A percentile compares a stretch with the other conserved stretches of the same genome.
phyloP scores from a whole-genome alignment of 1,140 invertebrate species.

The Maconellicoccus hirsutus region DNA sequence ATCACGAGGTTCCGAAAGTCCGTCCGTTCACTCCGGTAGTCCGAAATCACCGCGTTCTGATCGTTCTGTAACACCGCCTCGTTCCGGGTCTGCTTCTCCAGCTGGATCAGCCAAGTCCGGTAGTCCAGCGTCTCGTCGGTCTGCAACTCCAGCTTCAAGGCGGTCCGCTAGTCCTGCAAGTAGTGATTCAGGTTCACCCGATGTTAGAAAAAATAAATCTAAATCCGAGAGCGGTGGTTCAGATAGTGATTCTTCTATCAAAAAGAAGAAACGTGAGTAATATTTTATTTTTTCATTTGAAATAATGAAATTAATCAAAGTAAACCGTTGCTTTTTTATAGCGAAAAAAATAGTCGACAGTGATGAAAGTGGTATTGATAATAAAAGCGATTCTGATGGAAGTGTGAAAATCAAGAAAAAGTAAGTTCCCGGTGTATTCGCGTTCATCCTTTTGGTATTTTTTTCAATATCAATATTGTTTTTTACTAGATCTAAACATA shows the following conservation, averaged over 20 bases:
- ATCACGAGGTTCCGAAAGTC: constrained; percentile 26
- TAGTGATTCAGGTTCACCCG: constrained; percentile 29
- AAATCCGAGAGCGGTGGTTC: constrained; percentile 19
- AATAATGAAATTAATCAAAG: neutral
- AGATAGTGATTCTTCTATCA: constrained; percentile 23
- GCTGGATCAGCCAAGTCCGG: constrained; percentile 20
- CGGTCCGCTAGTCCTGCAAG: constrained; percentile 29
- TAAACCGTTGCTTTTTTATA: constrained; percentile 13
- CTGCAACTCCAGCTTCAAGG: constrained; percentile 20
- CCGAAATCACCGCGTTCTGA: constrained; percentile 24
- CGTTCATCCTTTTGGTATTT: constrained; percentile 33
- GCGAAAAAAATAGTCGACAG: constrained; percentile 31
- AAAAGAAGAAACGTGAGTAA: constrained; percentile 23
- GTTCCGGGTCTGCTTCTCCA: constrained; percentile 26
- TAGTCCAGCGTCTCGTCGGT: constrained; percentile 23
- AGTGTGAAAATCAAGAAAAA: constrained; percentile 36
- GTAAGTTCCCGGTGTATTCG: constrained; percentile 39
- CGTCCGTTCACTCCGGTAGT: neutral
- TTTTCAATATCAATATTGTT: neutral
- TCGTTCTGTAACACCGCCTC: constrained; percentile 27
- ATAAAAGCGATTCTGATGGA: constrained; percentile 31
- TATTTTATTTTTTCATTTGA: constrained; percentile 15
- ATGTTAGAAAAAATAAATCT: constrained; percentile 29
- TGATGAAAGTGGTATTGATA: constrained; percentile 30
- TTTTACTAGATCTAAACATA: constrained; percentile 26